phyloP scores from a whole-genome alignment of 1,140 invertebrate genomes.

The Ridgeia piscesae region DNA sequence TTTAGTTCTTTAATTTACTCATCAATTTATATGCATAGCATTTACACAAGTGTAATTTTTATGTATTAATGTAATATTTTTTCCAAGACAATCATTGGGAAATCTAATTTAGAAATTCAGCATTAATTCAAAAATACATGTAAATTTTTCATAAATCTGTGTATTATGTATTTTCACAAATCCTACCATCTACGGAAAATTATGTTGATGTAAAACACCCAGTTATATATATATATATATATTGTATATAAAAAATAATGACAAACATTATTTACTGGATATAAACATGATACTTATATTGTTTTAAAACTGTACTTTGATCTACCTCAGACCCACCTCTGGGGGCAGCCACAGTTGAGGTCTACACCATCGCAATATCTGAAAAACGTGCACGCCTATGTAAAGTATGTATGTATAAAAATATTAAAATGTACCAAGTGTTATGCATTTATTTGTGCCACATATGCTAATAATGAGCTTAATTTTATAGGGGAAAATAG shows the following conservation, averaged over 20 bases:
- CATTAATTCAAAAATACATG: background rate
- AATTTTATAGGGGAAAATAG: background rate
- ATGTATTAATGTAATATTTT: background rate
- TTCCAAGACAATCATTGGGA: background rate
- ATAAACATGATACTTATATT: no score
- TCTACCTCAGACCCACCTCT: constrained; percentile 61
- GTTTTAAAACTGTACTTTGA: background rate
- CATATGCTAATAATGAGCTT: background rate
- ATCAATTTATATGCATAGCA: background rate
- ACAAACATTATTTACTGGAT: no score
- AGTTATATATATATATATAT: no score
- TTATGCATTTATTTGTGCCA: background rate
- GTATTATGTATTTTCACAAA: background rate
- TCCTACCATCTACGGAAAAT: background rate
- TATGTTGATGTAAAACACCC: no score
- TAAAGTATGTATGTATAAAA: no score
- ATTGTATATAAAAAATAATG: no score
- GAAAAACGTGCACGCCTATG: constrained; percentile 35
- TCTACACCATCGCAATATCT: constrained; percentile 87
- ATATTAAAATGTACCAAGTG: background rate
- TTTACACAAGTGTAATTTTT: background rate
- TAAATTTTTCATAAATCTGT: background rate
- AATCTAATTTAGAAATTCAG: background rate
- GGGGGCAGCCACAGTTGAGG: constrained; percentile 96
- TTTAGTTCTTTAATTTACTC: background rate